phyloP scores from a whole-genome alignment of 2,797 vertebrate genomes.

The Spinus olivaceus region DNA sequence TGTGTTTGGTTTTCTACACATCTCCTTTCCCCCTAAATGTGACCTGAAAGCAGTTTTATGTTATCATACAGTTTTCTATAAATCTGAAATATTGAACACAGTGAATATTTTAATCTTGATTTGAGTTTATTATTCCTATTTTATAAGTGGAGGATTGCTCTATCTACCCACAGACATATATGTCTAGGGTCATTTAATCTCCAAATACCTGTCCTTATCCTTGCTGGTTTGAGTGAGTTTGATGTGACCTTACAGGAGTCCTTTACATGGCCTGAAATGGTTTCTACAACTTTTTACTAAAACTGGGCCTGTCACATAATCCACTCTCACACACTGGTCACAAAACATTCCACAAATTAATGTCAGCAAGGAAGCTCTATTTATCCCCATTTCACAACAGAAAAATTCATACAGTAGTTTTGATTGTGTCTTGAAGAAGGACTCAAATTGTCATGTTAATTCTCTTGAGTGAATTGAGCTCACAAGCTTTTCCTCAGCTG shows the following conservation, averaged over 20 bases:
- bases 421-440: not conserved
- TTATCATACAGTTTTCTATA: not conserved
- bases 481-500: not conserved
- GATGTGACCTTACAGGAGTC: not conserved
- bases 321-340: not conserved
- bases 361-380: not conserved
- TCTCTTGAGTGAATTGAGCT: not conserved
- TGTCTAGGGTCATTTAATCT: not conserved
- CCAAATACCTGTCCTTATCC: not conserved
- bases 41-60: not conserved
- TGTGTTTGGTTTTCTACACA: not conserved
- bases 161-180: not conserved
- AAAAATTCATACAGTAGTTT: not conserved
- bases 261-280: not conserved
- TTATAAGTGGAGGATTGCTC: not conserved
- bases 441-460: not conserved
- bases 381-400: not conserved
- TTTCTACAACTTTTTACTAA: not conserved
- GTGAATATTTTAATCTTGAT: not conserved
- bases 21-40: accelerated
- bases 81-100: not conserved
- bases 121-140: not conserved
- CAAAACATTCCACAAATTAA: not conserved
- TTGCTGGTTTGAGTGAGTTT: not conserved
- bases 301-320: not conserved